Evolutionary conservation across 2,113 vertebrate genomes (phyloP).

Genomic region (Cinclus mexicanus): DNA sequence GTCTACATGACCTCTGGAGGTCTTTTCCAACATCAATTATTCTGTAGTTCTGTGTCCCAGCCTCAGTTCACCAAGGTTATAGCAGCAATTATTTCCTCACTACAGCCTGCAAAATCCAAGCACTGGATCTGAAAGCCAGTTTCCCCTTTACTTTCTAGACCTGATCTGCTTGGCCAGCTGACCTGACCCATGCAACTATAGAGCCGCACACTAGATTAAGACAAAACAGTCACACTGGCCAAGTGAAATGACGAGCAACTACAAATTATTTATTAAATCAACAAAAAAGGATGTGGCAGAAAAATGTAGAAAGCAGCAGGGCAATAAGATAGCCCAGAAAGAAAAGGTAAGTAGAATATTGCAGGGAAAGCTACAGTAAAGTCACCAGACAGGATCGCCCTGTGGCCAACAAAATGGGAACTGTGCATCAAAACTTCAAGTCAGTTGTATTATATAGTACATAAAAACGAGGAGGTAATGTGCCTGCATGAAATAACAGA

Average conservation of each 20-base stretch:
- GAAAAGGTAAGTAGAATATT: not conserved
- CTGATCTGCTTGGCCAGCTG: not conserved
- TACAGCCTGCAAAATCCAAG: not conserved
- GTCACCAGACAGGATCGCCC: not conserved
- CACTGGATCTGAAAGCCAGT: not conserved
- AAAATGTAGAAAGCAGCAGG: not conserved
- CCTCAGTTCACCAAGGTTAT: not conserved
- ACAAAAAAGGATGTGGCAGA: not conserved
- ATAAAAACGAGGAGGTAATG: not conserved
- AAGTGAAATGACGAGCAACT: not conserved
- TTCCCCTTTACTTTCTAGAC: not conserved
- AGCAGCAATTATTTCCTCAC: not conserved
- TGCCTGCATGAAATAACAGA: not conserved
- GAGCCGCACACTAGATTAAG: not conserved
- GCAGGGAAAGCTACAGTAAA: not conserved
- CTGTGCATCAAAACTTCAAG: not conserved
- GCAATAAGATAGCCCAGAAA: not conserved
- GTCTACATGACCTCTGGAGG: accelerated
- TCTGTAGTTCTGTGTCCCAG: not conserved
- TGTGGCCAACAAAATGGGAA: not conserved
- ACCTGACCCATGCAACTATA: not conserved
- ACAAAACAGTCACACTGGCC: not conserved
- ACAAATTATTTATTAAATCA: not conserved
- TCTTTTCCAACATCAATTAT: not conserved
- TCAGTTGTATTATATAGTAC: not conserved